A percentile compares a stretch with the other conserved stretches of the same genome.
These are phyloP conservation scores for Ia io DNA, from an alignment of 2,113 vertebrate species.

Conservation along the genomic window DNA sequence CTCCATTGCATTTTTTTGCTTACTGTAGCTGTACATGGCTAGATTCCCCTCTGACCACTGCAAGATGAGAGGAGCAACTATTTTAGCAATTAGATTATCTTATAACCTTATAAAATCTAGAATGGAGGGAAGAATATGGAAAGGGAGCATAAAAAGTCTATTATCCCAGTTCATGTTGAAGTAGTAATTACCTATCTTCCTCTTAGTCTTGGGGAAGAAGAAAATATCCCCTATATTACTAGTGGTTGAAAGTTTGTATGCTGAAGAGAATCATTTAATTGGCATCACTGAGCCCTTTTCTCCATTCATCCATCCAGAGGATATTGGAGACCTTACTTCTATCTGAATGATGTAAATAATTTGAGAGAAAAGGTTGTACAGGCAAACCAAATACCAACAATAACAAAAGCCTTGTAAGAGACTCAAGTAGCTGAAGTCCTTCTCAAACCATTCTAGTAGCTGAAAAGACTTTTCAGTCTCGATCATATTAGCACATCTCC, in stretches of 20 bases:
- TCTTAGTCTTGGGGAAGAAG: neutral
- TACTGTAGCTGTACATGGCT: neutral
- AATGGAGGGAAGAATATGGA: neutral
- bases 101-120: neutral
- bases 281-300: neutral
- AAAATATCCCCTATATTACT: neutral
- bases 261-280: conserved; percentile 16
- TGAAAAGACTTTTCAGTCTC: neutral
- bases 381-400: neutral
- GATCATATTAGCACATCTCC: neutral
- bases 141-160: neutral
- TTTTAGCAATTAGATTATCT: conserved; percentile 26
- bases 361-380: neutral
- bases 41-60: neutral
- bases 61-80: neutral
- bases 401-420: neutral
- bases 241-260: neutral
- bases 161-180: neutral
- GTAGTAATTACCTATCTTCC: neutral
- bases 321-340: conserved; percentile 2
- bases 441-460: neutral
- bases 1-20: neutral
- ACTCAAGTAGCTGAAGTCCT: neutral
- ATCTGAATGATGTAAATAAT: conserved; percentile 7
- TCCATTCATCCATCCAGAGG: neutral